Conservation (phyloP, 35 echinoderm and acorn worm species). For the Nesometra sesokonis region DNA sequence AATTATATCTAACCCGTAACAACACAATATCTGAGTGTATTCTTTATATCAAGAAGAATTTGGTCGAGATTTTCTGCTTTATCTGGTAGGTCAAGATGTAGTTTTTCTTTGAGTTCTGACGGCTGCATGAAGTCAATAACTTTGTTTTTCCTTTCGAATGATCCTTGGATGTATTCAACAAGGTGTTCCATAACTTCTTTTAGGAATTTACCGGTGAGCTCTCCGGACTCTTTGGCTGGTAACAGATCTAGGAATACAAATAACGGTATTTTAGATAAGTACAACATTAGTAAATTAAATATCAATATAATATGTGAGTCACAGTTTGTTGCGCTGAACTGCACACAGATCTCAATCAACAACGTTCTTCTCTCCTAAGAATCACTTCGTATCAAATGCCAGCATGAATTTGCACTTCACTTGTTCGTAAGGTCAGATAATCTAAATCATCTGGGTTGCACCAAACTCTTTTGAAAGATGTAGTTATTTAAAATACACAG, state of each 20-base stretch:
- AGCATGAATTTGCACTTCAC: no score
- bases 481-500: no score
- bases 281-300: no score
- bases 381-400: no score
- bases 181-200: conserved; percentile 65
- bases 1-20: conserved; percentile 45
- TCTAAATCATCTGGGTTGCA: no score
- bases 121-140: conserved; percentile 87
- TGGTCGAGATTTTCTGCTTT: conserved; percentile 88
- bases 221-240: conserved; percentile 65
- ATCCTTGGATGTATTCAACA: conserved; percentile 69
- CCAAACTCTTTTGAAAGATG: no score
- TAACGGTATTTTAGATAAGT: no score
- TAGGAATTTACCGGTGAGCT: conserved; percentile 71
- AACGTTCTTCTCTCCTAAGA: no score
- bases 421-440: no score
- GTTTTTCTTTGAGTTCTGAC: conserved; percentile 72
- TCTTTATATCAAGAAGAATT: conserved; percentile 71
- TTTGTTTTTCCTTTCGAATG: conserved; percentile 45
- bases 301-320: no score
- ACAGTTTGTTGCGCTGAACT: no score
- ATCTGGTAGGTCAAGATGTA: conserved; percentile 87
- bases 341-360: no score
- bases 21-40: conserved; percentile 88
- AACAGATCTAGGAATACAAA: conserved; percentile 63